Base-by-base conservation (phyloP, 1,140 invertebrate genomes). In the Drosophila sucinea region DNA sequence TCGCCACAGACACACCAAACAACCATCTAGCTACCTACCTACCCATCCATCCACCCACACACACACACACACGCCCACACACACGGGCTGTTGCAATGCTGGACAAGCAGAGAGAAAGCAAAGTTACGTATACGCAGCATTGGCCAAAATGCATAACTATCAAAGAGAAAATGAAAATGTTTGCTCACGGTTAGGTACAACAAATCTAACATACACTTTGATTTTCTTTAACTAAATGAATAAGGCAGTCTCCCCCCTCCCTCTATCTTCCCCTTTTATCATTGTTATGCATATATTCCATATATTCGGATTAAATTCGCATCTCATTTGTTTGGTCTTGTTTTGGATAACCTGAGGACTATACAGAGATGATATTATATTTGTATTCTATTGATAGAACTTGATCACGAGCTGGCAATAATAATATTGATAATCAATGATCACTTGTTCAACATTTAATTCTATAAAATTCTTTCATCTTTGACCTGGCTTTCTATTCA, bases 71-170 rank as follows among this genome's bases (percentile, higher is more conserved):
- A 44, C 17, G 17, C 41, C 17, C 41, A 41, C 29, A 56, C 29
- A 29, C 54, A 32, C 54, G 17, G 41, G 33, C 27, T 65, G 70
- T 40, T 79, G 69, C 62, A 72, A 62, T 23, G 72, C 62, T 61
- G 58, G 29, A 60, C 47, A 65, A 33, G 67, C 29, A 54, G 58
- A 61, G 67, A 72, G 8, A 75, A 78, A 68, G 60, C 44, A 60
- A 61, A 70, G 61, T 87, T 86, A 87, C 79, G 83, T 87, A 86
- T 87, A 87, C 82, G 82, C 82, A 69, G 76, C 65, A 54, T 73
- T 70, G 58, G 51, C 65, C 67, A 41, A 60, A 55, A 55, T 41
- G 38, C 67, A 56, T 27, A 56, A 68, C 51, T 23, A 30, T 17
- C 47, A 29, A 17, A 23, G 17, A 29, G 32, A 70, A 55, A 54